Percentiles rank a stretch among this genome's conserved stretches.
Evolutionary conservation across 2,113 vertebrate genomes (phyloP).

Genomic region (Bostrychus sinensis): DNA sequence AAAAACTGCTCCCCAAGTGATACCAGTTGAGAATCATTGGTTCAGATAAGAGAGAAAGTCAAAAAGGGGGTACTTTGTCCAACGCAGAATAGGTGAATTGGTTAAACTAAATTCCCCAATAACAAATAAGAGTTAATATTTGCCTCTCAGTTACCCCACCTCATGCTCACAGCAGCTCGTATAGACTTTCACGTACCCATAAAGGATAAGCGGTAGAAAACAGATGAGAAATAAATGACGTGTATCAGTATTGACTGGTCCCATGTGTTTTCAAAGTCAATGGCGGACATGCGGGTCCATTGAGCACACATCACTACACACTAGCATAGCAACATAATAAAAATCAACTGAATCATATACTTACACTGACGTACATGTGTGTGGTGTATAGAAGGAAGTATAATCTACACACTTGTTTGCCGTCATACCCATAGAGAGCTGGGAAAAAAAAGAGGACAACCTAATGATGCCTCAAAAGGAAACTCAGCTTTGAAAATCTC

Average conservation of each 20-base stretch:
- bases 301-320: neutral
- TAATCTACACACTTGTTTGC: conserved; percentile 43
- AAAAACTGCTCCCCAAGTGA: neutral
- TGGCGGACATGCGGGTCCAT: neutral
- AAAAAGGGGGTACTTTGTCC: no score
- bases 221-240: neutral
- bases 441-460: conserved; percentile 57
- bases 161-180: neutral
- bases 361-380: neutral
- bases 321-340: neutral
- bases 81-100: no score
- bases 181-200: neutral
- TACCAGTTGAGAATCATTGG: neutral
- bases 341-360: neutral
- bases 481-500: conserved; percentile 65
- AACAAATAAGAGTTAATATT: no score
- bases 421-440: conserved; percentile 37
- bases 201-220: neutral
- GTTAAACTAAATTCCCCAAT: no score
- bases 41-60: no score
- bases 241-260: neutral
- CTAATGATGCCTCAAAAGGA: conserved; percentile 62
- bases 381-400: neutral
- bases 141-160: neutral
- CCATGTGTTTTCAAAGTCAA: neutral